Conservation (phyloP, 2,888 invertebrate species). For the Parnassius orleans region DNA sequence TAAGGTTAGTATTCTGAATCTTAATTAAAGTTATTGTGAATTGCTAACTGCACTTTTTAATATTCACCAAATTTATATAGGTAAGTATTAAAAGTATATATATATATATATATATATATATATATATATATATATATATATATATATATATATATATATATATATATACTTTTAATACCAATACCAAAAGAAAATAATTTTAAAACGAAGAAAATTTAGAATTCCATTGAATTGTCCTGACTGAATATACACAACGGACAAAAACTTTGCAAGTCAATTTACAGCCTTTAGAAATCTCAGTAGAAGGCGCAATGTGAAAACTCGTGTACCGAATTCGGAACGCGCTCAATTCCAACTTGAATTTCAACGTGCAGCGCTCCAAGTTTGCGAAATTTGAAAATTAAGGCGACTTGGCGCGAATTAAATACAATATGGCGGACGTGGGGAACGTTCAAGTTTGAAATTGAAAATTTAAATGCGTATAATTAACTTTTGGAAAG, state of each 20-base stretch:
- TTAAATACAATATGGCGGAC: slow-evolving; percentile 68
- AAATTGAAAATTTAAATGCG: slow-evolving; percentile 31
- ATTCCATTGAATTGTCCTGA: neutral
- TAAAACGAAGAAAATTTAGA: too few relatives aligned
- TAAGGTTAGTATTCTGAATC: too few relatives aligned
- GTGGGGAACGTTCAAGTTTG: slow-evolving; percentile 32
- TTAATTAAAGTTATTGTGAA: too few relatives aligned
- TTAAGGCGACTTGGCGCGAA: slow-evolving; percentile 72
- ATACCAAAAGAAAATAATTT: too few relatives aligned
- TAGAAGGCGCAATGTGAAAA: slow-evolving; percentile 64
- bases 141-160: too few relatives aligned
- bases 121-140: too few relatives aligned
- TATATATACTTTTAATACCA: too few relatives aligned
- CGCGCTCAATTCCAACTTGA: slow-evolving; percentile 74
- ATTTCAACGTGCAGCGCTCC: slow-evolving; percentile 71
- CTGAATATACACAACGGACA: slow-evolving; percentile 16
- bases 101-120: too few relatives aligned
- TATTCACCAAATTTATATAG: too few relatives aligned
- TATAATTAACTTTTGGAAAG: slow-evolving; percentile 25
- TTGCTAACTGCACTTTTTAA: too few relatives aligned
- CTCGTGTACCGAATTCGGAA: slow-evolving; percentile 72
- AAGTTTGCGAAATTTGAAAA: slow-evolving; percentile 76
- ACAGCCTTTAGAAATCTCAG: slow-evolving; percentile 35
- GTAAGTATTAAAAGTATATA: too few relatives aligned
- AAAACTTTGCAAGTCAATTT: slow-evolving; percentile 45